phyloP scores from a whole-genome alignment of 2,888 invertebrate species.

The Macrophya alboannulata region DNA sequence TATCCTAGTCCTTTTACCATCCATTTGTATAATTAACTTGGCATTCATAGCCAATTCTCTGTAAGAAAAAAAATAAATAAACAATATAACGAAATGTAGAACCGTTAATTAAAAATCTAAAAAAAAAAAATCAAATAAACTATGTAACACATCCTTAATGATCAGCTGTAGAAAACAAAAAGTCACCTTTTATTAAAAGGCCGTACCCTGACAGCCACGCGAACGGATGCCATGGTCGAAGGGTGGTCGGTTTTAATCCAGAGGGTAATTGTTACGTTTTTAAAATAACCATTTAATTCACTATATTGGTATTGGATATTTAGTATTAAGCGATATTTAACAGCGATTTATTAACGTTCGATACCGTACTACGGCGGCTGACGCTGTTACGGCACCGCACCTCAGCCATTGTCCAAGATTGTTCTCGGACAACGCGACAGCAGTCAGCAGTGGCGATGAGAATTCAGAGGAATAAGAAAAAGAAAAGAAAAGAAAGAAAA shows the following conservation, averaged over 20 bases:
- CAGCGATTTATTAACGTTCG: not conserved
- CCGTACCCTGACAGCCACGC: slow-evolving; percentile 95
- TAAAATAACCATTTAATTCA: slow-evolving; percentile 1
- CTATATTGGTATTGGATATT: not conserved
- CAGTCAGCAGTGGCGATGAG: slow-evolving; percentile 30
- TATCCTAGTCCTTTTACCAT: slow-evolving; percentile 90
- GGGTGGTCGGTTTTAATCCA: not conserved
- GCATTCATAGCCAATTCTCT: slow-evolving; percentile 94
- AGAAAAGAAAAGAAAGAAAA: not conserved
- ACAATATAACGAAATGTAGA: slow-evolving; percentile 53
- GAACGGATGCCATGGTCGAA: slow-evolving; percentile 91
- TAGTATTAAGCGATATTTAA: not conserved
- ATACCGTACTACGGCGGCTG: slow-evolving; percentile 33
- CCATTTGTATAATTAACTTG: slow-evolving; percentile 92
- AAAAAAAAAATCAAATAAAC: slow-evolving; percentile 61
- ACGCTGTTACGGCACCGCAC: slow-evolving; percentile 46
- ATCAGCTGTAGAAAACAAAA: slow-evolving; percentile 40
- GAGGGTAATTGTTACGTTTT: not conserved
- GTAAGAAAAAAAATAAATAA: slow-evolving; percentile 76
- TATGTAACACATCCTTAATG: not conserved
- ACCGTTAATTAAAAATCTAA: not conserved
- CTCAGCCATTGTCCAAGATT: slow-evolving; percentile 54
- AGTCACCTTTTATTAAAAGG: slow-evolving; percentile 93
- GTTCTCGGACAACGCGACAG: slow-evolving; percentile 51
- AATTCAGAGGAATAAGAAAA: slow-evolving; percentile 1